phyloP scores from a whole-genome alignment of 2,888 invertebrate genomes.

The Eupithecia vulgata region DNA sequence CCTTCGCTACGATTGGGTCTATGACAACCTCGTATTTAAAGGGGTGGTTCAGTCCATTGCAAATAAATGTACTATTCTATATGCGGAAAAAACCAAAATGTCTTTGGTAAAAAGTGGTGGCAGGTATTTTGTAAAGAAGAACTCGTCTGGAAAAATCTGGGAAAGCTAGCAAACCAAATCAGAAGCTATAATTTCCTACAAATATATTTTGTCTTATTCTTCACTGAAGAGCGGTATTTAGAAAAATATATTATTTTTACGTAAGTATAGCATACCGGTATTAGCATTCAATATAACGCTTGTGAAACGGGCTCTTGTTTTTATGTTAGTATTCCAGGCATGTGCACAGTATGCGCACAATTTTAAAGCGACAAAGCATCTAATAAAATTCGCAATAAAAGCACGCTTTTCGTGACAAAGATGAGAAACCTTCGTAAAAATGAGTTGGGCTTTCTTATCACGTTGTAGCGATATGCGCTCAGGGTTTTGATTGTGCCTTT shows the following conservation, averaged over 20 bases:
- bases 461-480: constrained; percentile 44
- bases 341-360: constrained; percentile 30
- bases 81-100: too few relatives aligned
- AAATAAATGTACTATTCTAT: too few relatives aligned
- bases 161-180: too few relatives aligned
- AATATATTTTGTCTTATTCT: background rate
- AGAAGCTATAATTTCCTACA: too few relatives aligned
- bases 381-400: constrained; percentile 41
- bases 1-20: too few relatives aligned
- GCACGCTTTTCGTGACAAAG: constrained; percentile 35
- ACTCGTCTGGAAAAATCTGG: too few relatives aligned
- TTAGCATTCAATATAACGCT: background rate
- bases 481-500: constrained; percentile 42
- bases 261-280: background rate
- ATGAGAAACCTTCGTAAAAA: constrained; percentile 36
- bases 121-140: too few relatives aligned
- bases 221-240: background rate
- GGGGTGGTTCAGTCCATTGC: too few relatives aligned
- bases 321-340: constrained; percentile 23
- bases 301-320: background rate
- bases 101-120: too few relatives aligned
- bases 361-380: constrained; percentile 39
- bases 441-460: constrained; percentile 46
- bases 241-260: background rate
- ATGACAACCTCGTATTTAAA: too few relatives aligned